phyloP scores from a whole-genome alignment of 2,113 vertebrate species.

The Seriola aureovittata region DNA sequence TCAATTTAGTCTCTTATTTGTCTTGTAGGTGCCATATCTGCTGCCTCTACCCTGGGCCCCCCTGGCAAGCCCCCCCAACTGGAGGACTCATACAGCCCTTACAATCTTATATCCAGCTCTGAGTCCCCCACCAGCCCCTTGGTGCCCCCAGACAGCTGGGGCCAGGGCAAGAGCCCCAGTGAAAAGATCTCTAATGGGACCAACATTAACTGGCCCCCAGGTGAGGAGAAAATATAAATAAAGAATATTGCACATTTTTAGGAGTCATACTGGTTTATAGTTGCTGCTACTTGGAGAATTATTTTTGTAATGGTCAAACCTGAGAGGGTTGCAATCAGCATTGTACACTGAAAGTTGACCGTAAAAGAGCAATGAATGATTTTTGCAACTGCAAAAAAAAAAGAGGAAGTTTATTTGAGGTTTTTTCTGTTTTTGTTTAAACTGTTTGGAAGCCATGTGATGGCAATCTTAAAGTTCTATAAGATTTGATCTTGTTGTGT shows the following conservation, averaged over 20 bases:
- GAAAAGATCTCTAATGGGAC: constrained; percentile 97
- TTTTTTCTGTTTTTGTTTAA: neutral
- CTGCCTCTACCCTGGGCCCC: constrained; percentile 91
- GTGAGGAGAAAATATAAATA: constrained; percentile 74
- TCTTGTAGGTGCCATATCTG: constrained; percentile 91
- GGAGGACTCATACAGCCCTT: constrained; percentile 96
- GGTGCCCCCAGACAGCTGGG: constrained; percentile 95
- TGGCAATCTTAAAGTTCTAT: neutral
- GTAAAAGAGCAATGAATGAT: too few species aligned
- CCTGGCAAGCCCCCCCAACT: constrained; percentile 92
- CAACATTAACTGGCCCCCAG: constrained; percentile 99
- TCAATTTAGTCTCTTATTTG: neutral
- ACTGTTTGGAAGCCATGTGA: too few species aligned
- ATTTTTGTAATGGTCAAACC: neutral
- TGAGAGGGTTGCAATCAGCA: neutral
- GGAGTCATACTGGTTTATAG: neutral
- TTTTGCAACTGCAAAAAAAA: too few species aligned
- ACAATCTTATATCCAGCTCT: constrained; percentile 92
- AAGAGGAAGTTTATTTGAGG: too few species aligned
- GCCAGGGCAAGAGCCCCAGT: constrained; percentile 93
- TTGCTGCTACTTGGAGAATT: too few species aligned
- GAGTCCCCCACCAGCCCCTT: constrained; percentile 95
- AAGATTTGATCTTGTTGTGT: neutral
- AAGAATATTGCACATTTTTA: neutral
- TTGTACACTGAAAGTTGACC: too few species aligned